Evolutionary conservation across 2,797 vertebrate genomes (phyloP), one percentile per base, ranked within the genome.

Genomic region (Sebastes alutus): DNA sequence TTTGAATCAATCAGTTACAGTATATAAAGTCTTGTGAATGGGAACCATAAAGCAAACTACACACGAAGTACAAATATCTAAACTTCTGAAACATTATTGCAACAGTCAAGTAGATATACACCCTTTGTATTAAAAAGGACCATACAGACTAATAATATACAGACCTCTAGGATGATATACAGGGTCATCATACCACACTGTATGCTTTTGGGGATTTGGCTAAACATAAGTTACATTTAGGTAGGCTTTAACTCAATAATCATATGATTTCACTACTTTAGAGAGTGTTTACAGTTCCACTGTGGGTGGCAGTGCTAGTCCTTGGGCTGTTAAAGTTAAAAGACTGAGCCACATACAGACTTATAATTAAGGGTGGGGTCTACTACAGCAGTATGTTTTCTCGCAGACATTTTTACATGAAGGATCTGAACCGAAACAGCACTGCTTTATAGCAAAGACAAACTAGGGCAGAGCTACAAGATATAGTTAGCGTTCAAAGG

Each of bases 331-430:
- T 27, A 59, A 70, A 85, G 58, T 83, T 81, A 29, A 69, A 85
- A 35, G 23, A 72, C 63, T 82, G 65, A 76, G 56, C 75, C 76
- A 72, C 33, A 82, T 54, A 54, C 58, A 87, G 65, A 60, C 82
- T 83, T 90, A 79, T 91, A 92, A 93, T 92, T 91, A 89, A 80
- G 89, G 86, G 84, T 84, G 89, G 75, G 84, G 82, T 90, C 68
- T 72, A 67, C 75, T 52, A 35, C 25, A 64, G 59, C 64, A 49
- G 58, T 69, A 46, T 42, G 38, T 86, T 75, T 87, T 81, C 77
- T 61, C 76, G 52, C 56, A 77, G 54, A 81, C 25, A n/a, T 20
- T 23, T 78, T 55, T 55, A 84, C 73, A 66, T 63, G 1, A 56
- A 73, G 64, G 58, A 65, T 80, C 55, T 32, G 13, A 69, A 74